Percentiles rank a stretch among this genome's conserved stretches.
Conservation (phyloP, 2,888 invertebrate genomes). For the Caenorhabditis sinica region DNA sequence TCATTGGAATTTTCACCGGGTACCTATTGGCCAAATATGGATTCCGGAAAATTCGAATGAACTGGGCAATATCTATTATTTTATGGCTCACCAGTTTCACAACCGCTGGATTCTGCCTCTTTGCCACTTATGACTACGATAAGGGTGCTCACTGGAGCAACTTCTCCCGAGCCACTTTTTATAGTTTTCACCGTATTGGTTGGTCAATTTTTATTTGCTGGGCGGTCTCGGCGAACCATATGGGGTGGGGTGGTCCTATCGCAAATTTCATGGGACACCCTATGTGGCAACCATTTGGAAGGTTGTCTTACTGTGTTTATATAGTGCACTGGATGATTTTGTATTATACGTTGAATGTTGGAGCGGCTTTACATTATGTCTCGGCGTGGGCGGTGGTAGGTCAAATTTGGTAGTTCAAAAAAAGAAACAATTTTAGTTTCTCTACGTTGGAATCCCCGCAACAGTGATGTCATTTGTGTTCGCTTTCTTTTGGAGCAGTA, state of each 20-base stretch:
- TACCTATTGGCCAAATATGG: constrained; percentile 81
- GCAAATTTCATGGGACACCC: constrained; percentile 88
- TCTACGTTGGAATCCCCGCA: background rate
- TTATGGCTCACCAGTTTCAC: constrained; percentile 51
- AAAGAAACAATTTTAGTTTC: background rate
- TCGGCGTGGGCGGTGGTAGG: constrained; percentile 52
- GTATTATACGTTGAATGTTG: constrained; percentile 50
- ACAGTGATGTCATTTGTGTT: constrained; percentile 1
- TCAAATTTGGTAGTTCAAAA: background rate
- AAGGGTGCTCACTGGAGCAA: constrained; percentile 49
- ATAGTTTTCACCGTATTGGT: constrained; percentile 10
- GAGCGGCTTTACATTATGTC: constrained; percentile 43
- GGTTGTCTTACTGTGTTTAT: constrained; percentile 95
- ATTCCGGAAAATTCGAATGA: constrained; percentile 19
- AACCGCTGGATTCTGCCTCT: constrained; percentile 49
- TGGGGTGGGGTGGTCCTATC: constrained; percentile 15
- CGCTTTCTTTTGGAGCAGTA: constrained; percentile 4
- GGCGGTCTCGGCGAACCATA: constrained; percentile 14
- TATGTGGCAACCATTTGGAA: constrained; percentile 91
- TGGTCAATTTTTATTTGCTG: constrained; percentile 25
- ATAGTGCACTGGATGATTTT: constrained; percentile 85
- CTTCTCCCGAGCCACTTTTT: constrained; percentile 2
- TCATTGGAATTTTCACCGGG: constrained; percentile 84
- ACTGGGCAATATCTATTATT: constrained; percentile 4
- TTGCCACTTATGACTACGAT: constrained; percentile 46